Evolutionary conservation across 2,888 invertebrate species (phyloP).

Genomic region (Kuschelorhynchus macadamiae): DNA sequence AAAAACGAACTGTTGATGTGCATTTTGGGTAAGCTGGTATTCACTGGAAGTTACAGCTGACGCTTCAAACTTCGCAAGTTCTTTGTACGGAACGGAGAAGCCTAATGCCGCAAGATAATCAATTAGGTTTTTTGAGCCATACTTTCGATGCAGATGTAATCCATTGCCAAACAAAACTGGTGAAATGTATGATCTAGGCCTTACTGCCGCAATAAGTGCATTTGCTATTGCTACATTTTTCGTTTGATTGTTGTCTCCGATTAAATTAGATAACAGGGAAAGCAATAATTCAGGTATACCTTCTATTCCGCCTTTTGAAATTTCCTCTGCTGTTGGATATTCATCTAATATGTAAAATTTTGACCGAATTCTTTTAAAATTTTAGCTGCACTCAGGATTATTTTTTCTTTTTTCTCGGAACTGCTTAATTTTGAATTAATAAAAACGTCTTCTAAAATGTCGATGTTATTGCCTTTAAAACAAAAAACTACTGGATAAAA

Average conservation of each 20-base stretch:
- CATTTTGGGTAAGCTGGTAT: too few relatives aligned
- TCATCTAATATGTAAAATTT: not conserved
- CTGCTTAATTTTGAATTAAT: not conserved
- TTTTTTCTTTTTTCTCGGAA: not conserved
- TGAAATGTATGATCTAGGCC: not conserved
- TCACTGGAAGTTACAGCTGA: too few relatives aligned
- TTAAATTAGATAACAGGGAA: not conserved
- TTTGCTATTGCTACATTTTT: not conserved
- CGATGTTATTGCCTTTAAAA: not conserved
- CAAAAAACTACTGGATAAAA: not conserved
- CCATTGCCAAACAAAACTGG: not conserved
- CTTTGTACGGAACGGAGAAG: too few relatives aligned
- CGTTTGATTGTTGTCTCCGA: not conserved
- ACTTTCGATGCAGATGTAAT: not conserved
- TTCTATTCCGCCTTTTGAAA: not conserved
- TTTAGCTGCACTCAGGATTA: not conserved
- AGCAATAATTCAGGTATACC: not conserved
- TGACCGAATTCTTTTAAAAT: not conserved
- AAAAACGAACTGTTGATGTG: too few relatives aligned
- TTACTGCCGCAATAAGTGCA: not conserved
- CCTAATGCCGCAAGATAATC: too few relatives aligned
- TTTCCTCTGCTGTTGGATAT: not conserved
- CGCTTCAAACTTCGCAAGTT: too few relatives aligned
- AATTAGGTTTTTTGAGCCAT: too few relatives aligned
- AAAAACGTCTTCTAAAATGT: not conserved